Percentiles rank a stretch among this genome's conserved stretches.
phyloP scores from a whole-genome alignment of 2,113 vertebrate species.

The Aspidoscelis tigris region DNA sequence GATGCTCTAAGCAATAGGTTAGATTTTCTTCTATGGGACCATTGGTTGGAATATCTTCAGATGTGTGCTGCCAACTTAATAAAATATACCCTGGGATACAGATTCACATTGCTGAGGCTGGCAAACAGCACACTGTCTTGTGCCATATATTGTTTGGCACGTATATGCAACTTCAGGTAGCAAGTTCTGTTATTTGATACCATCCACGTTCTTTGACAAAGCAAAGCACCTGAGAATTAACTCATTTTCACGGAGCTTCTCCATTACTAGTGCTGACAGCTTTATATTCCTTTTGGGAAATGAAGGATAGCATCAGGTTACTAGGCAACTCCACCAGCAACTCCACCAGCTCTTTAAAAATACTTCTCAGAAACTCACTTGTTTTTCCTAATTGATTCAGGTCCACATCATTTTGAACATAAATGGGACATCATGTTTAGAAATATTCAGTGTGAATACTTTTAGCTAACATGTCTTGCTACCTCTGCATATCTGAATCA shows the following conservation, averaged over 20 bases:
- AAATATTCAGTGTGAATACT: constrained; percentile 70
- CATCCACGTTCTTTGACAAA: constrained; percentile 47
- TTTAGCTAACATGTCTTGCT: constrained; percentile 69
- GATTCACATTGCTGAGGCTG: constrained; percentile 9
- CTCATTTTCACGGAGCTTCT: constrained; percentile 56
- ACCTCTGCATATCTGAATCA: constrained; percentile 76
- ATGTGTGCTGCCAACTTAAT: constrained; percentile 42
- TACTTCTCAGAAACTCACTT: constrained; percentile 70
- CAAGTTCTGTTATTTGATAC: constrained; percentile 25
- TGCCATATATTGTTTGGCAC: constrained; percentile 23
- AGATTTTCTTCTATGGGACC: constrained; percentile 1
- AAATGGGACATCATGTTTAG: constrained; percentile 78
- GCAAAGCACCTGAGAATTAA: constrained; percentile 33
- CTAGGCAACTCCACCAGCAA: constrained; percentile 67
- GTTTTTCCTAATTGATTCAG: constrained; percentile 78
- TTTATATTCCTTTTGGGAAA: constrained; percentile 64
- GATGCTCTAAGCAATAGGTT: not conserved
- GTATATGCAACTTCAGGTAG: constrained; percentile 22
- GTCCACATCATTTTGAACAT: constrained; percentile 74
- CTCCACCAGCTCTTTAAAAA: constrained; percentile 54
- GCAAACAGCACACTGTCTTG: not conserved
- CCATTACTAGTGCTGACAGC: constrained; percentile 60
- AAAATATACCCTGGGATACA: constrained; percentile 33
- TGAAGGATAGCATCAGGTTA: constrained; percentile 69
- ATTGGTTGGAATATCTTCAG: not conserved